Evolutionary conservation across 2,113 vertebrate genomes (phyloP).

Genomic region (Axis porcinus): DNA sequence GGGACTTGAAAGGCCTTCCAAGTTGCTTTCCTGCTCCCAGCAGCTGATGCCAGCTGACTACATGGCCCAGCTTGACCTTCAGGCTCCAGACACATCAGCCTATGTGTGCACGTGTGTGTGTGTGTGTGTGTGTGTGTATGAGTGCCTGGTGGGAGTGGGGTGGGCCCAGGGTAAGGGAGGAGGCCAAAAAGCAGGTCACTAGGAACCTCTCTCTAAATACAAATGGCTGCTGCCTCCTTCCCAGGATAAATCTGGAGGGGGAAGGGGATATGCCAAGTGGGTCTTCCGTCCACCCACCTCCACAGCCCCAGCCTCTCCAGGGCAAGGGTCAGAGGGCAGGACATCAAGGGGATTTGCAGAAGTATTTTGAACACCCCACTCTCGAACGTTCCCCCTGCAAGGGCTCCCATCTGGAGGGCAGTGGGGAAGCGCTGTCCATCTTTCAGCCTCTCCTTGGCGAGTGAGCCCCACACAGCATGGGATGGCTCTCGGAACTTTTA

Average conservation of each 20-base stretch:
- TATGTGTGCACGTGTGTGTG: background rate
- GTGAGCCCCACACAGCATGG: rapidly evolving
- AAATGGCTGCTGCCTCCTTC: background rate
- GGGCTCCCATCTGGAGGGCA: background rate
- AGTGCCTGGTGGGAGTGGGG: rapidly evolving
- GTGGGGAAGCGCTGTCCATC: no score
- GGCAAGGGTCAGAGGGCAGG: background rate
- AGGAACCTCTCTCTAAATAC: background rate
- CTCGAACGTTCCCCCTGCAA: background rate
- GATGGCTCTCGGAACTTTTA: background rate
- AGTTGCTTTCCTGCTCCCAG: background rate
- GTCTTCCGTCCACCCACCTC: background rate
- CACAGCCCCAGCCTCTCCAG: background rate
- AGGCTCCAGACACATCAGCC: background rate
- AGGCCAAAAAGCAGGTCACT: background rate
- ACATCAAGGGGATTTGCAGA: background rate
- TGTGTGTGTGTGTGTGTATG: background rate
- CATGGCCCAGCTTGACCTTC: background rate
- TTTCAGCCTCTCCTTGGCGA: background rate
- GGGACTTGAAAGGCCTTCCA: background rate
- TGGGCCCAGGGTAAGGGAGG: background rate
- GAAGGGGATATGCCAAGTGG: rapidly evolving
- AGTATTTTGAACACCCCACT: background rate
- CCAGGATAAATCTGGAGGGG: background rate
- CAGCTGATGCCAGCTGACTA: background rate